These are phyloP conservation scores for Falco biarmicus DNA, from an alignment of 2,797 vertebrate genomes.

Conservation along the genomic window DNA sequence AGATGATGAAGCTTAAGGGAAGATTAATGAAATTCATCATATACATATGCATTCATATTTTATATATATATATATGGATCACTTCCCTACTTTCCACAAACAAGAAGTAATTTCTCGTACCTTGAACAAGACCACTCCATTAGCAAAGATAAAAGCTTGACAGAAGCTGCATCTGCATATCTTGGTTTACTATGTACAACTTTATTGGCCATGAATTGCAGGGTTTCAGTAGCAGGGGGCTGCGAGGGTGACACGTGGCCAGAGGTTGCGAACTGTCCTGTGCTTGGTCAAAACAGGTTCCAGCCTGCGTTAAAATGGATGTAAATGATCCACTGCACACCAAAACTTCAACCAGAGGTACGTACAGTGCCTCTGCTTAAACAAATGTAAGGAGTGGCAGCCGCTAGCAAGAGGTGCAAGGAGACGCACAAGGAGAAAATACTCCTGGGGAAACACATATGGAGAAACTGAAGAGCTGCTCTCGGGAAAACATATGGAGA, in stretches of 20 bases:
- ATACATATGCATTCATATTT: background rate
- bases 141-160: background rate
- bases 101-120: background rate
- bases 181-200: background rate
- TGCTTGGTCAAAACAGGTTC: background rate
- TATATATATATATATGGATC: background rate
- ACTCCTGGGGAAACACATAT: background rate
- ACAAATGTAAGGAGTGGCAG: background rate
- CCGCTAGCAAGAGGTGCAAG: background rate
- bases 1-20: background rate
- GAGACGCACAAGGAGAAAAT: background rate
- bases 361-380: background rate
- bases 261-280: background rate
- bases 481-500: background rate
- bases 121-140: background rate
- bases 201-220: background rate
- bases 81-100: background rate
- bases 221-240: background rate
- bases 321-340: background rate
- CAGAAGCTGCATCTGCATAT: background rate
- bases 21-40: conserved; percentile 4
- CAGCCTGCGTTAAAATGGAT: background rate
- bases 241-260: background rate
- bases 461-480: background rate
- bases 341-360: background rate